Evolutionary conservation across 2,113 vertebrate species (phyloP), one percentile per base, ranked within the genome.

Genomic region (Cryptotis parvus): DNA sequence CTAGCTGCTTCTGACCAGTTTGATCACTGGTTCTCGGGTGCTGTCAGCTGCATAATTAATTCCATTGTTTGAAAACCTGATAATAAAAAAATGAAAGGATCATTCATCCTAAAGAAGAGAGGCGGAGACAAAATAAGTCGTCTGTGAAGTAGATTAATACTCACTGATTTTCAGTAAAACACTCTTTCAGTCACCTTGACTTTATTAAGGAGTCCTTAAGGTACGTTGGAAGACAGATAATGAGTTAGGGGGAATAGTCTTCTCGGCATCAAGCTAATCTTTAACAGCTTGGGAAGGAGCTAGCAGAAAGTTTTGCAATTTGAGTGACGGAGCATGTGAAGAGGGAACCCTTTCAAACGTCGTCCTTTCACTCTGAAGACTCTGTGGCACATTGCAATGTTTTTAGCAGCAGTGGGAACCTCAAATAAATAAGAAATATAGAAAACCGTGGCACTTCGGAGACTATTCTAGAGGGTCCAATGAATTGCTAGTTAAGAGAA

Each of bases 131-230:
- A 97, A 98, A 97, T 97, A 97, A 96, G 95, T 96, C 90, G 66
- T 97, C 97, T 97, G 96, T 97, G 97, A 97, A 96, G 97, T 97
- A 97, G 98, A 98, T 98, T 98, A 98, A 97, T 97, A 98, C 96
- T 96, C 97, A 97, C 98, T 96, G 96, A 94, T 98, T 98, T 98
- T 97, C 97, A 96, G 97, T 94, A 97, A 98, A 98, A 98, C 97
- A 97, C 97, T 98, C 98, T 98, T 98, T 97, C 95, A 0, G 33
- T 98, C 98, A 98, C 98, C 98, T 98, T 98, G 98, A 98, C 98
- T 98, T 98, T 98, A 98, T 98, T 98, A 98, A 98, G 96, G 97
- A 98, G 97, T 98, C 98, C 98, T 98, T 97, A 98, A 98, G 98
- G 98, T 98, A 97, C 97, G 97, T 98, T 98, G 98, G 96, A 98